Base-by-base conservation (phyloP, 1,140 invertebrate genomes). In the Pentalonia nigronervosa region DNA sequence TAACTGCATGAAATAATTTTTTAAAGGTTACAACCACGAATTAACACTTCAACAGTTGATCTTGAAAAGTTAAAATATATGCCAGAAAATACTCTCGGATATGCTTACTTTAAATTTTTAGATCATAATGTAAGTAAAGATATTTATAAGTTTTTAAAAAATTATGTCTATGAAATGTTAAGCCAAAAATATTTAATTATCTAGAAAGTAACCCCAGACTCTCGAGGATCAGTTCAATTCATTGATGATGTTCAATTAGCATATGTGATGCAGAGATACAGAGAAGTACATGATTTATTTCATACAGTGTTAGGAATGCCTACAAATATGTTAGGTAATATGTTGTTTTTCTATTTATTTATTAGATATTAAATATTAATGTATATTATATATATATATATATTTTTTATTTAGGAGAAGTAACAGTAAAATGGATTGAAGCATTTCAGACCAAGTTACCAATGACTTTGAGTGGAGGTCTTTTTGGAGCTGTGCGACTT, bases 381-480 rank as follows among this genome's bases (percentile, higher is more conserved):
- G n/a, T 99, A 14, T n/a, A 14, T 60, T 30, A 2, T 53, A 97
- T 95, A 95, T 95, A 95, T 87, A n/a, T 34, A 47, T 25, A 20
- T 53, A 83, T 86, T n/a, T n/a, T n/a, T n/a, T 67, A 14, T 95
- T 90, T 94, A 96, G 96, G 97, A 88, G 97, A 99, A 96, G 98
- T 99, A 34, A 97, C 98, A 17, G 98, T 99, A 11, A 99, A 99
- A 96, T 99, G 99, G 98, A 96, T 99, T 93, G 99, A 99, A 96
- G 99, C 97, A 17, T 96, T 99, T 87, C 98, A 99, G 95, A 98
- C 97, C 34, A 97, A 96, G 92, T 95, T 99, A 50, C 98, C 98
- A 4, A 99, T 99, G 98, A 99, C 98, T 95, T 96, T 98, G 89
- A 96, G 96, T 94, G 98, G 97, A 76, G 98, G 97, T 0, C 96